Base-by-base conservation (phyloP, 2,113 vertebrate species). In the Rhinolophus ferrumequinum region DNA sequence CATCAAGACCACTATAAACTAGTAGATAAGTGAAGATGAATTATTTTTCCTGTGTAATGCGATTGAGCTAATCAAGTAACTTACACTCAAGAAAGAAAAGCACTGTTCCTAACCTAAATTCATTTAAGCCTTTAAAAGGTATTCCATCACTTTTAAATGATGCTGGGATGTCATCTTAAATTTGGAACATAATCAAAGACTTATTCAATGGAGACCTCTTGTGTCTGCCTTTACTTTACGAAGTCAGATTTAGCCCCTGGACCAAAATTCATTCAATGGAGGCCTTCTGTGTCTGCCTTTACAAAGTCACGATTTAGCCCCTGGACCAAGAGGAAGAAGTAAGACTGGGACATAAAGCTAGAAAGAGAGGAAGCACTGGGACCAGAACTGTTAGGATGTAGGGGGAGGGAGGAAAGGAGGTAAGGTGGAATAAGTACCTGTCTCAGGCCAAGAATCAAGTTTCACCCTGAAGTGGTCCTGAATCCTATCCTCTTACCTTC, bases 41-140 rank as follows among this genome's bases (percentile, higher is more conserved):
- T 64, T 28, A 38, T 47, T 47, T 93, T 93, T 67, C n/a, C 66
- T 62, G 52, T 38, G 10, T 60, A 81, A 47, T 33, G 24, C 95
- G n/a, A 8, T 3, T 13, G 6, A 81, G 66, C 58, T 70, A 70
- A 82, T 54, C 28, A 60, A 90, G 19, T 66, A 73, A n/a, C 69
- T 41, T 67, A 64, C 52, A 76, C 24, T 1, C 62, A 87, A 60
- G 33, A 82, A 64, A 83, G n/a, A 88, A 47, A 95, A 88, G 6
- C 28, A 82, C 15, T 96, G 3, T 80, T 95, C 22, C 30, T 95
- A 66, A 97, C 30, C 3, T 64, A 82, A 89, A 96, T 64, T 93
- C 60, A 96, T 58, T 97, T 73, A 94, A 58, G 28, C 33, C 50
- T 96, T 69, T 87, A 73, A 44, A 80, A 86, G 67, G 54, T 88